These are phyloP conservation scores for Pantherophis guttatus DNA, from an alignment of 2,113 vertebrate species.

Conservation along the genomic window DNA sequence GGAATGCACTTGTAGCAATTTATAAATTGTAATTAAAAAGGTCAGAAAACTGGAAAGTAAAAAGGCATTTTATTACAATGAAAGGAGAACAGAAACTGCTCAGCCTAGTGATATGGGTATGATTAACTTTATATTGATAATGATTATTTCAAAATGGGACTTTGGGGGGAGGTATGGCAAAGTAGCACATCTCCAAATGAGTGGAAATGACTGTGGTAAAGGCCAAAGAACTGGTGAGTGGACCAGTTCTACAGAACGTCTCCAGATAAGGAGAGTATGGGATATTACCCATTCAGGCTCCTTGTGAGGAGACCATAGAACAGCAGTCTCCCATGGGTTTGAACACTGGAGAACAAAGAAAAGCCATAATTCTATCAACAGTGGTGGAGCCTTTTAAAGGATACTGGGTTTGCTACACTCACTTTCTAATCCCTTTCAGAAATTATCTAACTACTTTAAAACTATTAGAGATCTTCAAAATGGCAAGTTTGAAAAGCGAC, in stretches of 20 bases:
- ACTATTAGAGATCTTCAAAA: neutral
- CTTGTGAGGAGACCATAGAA: neutral
- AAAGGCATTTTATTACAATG: neutral
- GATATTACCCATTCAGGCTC: neutral
- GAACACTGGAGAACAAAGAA: neutral
- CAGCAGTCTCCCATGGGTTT: neutral
- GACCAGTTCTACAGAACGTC: neutral
- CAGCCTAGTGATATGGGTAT: neutral
- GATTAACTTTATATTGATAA: neutral
- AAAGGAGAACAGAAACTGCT: neutral
- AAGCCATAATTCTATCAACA: neutral
- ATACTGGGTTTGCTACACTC: neutral
- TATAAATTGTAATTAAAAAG: conserved; percentile 15
- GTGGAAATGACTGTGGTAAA: neutral
- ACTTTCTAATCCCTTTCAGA: neutral
- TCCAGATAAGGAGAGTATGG: neutral
- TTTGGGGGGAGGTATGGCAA: neutral
- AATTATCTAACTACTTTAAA: neutral
- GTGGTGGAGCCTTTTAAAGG: neutral
- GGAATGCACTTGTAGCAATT: neutral
- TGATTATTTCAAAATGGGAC: neutral
- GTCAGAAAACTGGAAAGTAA: neutral
- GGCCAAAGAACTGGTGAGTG: neutral
- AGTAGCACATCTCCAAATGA: neutral
- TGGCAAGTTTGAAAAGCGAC: neutral